Evolutionary conservation across 2,888 invertebrate species (phyloP), one percentile per base, ranked within the genome.

Genomic region (Ophion obscuratus): DNA sequence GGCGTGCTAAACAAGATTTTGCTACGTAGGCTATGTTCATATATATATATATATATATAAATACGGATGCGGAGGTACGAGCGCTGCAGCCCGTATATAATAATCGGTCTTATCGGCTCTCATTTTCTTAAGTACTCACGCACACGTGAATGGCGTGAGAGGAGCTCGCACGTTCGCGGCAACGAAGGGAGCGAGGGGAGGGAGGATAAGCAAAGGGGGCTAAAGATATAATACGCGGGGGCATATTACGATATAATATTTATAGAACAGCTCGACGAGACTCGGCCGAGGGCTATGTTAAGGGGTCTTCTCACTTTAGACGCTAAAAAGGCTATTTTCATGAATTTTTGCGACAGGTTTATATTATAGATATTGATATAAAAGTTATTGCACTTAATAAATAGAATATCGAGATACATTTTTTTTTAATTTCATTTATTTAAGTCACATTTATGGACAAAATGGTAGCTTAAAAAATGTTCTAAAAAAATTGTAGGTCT

Each of bases 191-290:
- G 9, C 2, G 47, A 47, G 11, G 53, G 17, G 53, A 9, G 47
- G 62, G 27, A 53, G 62, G 47, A 74, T 76, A 78, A 36, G 59
- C 53, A 53, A 53, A 53, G 53, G 61, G 40, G 61, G 40, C 11
- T 20, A 40, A 40, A 74, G 59, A 20, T 80, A 81, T 82, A 82
- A 84, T 73, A 61, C 59, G 70, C 76, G 76, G 66, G 53, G 31
- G 78, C 83, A 73, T 44, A 77, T 85, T 82, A 64, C 70, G 79
- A 83, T 83, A 83, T 71, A 66, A 76, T 85, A 87, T 80, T 81
- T 83, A 87, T 85, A 87, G 82, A 83, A 83, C 73, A 71, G 59
- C 53, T 61, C 40, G 59, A 6, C 14, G 68, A 61, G 75, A 81
- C 64, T 31, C 36, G 47, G n/a, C 20, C 36, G 61, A 71, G 68